Evolutionary conservation across 2,797 vertebrate genomes (phyloP), one percentile per base, ranked within the genome.

Genomic region (Pangasius macronema): DNA sequence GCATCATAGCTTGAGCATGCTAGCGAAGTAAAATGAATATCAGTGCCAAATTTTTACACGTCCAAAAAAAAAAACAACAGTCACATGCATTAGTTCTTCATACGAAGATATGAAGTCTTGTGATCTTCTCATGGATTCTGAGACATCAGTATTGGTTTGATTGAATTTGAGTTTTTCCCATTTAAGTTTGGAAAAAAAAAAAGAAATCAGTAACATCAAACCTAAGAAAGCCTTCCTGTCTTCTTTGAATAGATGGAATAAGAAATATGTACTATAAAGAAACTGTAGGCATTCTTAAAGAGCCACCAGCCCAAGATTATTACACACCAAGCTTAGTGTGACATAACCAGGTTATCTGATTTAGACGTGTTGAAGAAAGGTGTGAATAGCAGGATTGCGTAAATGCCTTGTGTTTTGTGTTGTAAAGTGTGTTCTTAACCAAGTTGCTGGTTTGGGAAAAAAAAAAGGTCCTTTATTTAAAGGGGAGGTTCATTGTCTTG

Each of bases 1-100:
- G 65, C 86, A 79, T 73, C 68, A 85, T 27, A 82, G 77, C 93
- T 91, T 83, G 90, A 89, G 84, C 89, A 87, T 81, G 77, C 65
- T 88, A 61, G 86, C 86, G 82, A 67, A 88, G 90, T 89, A 11
- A 82, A 83, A 85, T 86, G 80, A 94, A 90, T 91, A 93, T 93
- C 93, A 91, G 96, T 96, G 96, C 96, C 95, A 96, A 96, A 87
- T 92, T 55, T 55, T 91, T 91, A 93, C 92, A 90, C 91, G 92
- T 13, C 24, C 10, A 53, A 16, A 10, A 61, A 24, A n/a, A n/a
- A n/a, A n/a, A n/a, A n/a, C n/a, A n/a, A 63, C 10, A 18, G 53
- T 91, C 91, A 94, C 91, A 93, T 91, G 87, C 92, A 91, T 73
- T 57, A 13, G 51, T 91, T 53, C 84, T 67, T 68, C 49, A 36